Evolutionary conservation across 2,797 vertebrate genomes (phyloP), one percentile per base, ranked within the genome.

Genomic region (Podarcis siculus): DNA sequence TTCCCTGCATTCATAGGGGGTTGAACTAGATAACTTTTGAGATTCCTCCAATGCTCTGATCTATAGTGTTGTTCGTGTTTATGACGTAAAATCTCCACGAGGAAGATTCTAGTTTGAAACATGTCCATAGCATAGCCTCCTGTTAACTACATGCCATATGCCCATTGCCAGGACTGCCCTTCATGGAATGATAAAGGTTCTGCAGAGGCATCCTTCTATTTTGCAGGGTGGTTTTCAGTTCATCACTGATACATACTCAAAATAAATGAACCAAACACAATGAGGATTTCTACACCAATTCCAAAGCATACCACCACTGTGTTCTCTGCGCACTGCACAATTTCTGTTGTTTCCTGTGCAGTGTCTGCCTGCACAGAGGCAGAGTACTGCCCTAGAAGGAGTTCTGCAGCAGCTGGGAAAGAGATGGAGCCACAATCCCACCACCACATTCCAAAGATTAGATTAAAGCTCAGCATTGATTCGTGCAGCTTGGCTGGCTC

Each of bases 381-480:
- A 66, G 64, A 12, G 85, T 88, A 87, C 91, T 91, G 88, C 93
- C 96, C 93, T 95, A 94, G 92, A 96, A 95, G 95, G 95, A 95
- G 89, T 86, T 85, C 55, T 0, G 80, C 35, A 90, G 93, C 95
- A 96, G 95, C 95, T 97, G 95, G 75, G 87, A 49, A 17, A 89
- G 86, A 15, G 90, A 71, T 0, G n/a, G 89, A 93, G 92, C 85
- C 61, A 85, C 69, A 91, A 80, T 71, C 89, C 92, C 37, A 58
- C 84, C 82, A 91, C 83, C 90, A 73, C 94, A 96, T 95, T 94
- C 94, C 92, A 12, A 30, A 97, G 96, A 97, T 97, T 96, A 97
- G 95, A 95, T 96, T 95, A 95, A 93, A 94, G 91, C 86, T 89
- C 82, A 86, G 91, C 49, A 23, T 91, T 37, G 89, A 87, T 42